Percentiles rank a stretch among this genome's conserved stretches.
phyloP scores from a whole-genome alignment of 2,113 vertebrate genomes.

The Saimiri boliviensis region DNA sequence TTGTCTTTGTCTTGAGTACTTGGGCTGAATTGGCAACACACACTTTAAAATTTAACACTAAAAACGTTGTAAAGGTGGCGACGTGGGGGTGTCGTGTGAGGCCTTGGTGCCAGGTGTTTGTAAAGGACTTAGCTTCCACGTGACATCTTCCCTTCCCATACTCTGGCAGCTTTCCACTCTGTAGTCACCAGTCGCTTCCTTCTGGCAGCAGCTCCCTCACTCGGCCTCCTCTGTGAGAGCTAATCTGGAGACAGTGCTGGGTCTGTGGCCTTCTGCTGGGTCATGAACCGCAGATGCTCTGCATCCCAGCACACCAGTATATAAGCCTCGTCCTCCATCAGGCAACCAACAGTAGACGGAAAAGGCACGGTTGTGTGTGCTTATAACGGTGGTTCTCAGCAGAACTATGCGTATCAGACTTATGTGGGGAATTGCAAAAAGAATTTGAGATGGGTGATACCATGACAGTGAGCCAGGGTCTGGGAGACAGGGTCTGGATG shows the following conservation, averaged over 20 bases:
- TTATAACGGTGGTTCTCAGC: neutral
- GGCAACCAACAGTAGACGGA: neutral
- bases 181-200: neutral
- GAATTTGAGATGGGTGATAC: too few species aligned
- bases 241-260: neutral
- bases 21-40: neutral
- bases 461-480: fast-evolving
- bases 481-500: neutral
- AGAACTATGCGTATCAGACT: neutral
- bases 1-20: neutral
- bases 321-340: neutral
- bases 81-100: neutral
- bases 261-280: neutral
- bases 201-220: fast-evolving
- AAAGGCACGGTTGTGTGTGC: fast-evolving
- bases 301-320: neutral
- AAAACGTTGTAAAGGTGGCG: neutral
- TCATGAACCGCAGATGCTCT: neutral
- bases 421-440: neutral
- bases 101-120: neutral
- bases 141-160: neutral
- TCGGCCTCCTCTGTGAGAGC: neutral
- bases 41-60: neutral
- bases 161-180: neutral
- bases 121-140: neutral